These are phyloP conservation scores for Nematopogon swammerdamellus DNA, from an alignment of 2,888 invertebrate genomes.

Conservation along the genomic window DNA sequence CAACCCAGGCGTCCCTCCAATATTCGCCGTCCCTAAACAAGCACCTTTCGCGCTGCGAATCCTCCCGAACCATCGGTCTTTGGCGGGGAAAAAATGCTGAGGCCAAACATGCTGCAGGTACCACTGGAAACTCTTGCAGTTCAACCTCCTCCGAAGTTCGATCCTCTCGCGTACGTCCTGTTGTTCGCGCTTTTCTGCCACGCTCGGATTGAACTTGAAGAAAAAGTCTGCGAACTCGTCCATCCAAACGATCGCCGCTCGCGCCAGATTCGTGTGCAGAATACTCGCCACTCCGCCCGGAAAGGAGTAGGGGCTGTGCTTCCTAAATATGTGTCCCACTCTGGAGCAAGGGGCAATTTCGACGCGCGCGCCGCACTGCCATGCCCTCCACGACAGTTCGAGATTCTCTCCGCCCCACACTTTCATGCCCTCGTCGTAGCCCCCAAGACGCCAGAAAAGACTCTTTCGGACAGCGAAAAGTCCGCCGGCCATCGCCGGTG, in stretches of 20 bases:
- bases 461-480: constrained; percentile 84
- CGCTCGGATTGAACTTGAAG: constrained; percentile 79
- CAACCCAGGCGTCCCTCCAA: constrained; percentile 60
- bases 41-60: constrained; percentile 55
- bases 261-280: constrained; percentile 85
- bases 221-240: constrained; percentile 95
- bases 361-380: constrained; percentile 92
- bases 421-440: constrained; percentile 68
- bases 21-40: constrained; percentile 30
- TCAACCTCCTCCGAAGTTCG: constrained; percentile 64
- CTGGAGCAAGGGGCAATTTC: constrained; percentile 92
- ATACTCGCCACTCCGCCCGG: constrained; percentile 87
- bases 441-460: constrained; percentile 84
- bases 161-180: constrained; percentile 64
- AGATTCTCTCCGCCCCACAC: constrained; percentile 99
- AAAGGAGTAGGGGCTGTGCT: constrained; percentile 93
- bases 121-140: constrained; percentile 90
- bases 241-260: constrained; percentile 97
- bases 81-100: constrained; percentile 90
- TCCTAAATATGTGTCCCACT: constrained; percentile 90
- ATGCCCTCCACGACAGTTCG: constrained; percentile 93
- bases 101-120: constrained; percentile 95
- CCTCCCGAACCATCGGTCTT: constrained; percentile 86
- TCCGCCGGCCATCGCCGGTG: constrained; percentile 94
- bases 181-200: constrained; percentile 52